Evolutionary conservation across 2,113 vertebrate genomes (phyloP), one percentile per base, ranked within the genome.

Genomic region (Lophochroa leadbeateri): DNA sequence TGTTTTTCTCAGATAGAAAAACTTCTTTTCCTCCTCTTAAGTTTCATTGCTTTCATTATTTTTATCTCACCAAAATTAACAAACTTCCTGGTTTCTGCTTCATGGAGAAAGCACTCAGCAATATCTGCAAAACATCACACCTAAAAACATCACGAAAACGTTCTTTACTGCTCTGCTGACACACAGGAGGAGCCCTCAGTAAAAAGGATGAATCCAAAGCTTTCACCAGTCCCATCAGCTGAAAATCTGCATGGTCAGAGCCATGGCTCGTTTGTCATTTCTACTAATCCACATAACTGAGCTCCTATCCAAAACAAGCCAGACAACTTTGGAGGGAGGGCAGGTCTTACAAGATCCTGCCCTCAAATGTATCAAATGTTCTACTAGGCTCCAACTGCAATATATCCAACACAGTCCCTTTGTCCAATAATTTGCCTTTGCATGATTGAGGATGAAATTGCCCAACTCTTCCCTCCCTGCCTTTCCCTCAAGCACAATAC

Each of bases 381-480:
- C 63, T 75, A 11, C 39, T 8, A 60, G 55, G 55, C 71, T 81
- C 94, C 88, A 94, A 94, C 28, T 77, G 64, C 90, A 95, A 90
- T 92, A 78, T 64, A 90, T 94, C 90, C 78, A 35, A 83, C 47
- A 29, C 64, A 94, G 71, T 81, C 60, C 64, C 19, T 86, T 90
- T 92, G 88, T 83, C 92, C 88, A 75, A 21, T 25, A 43, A 77
- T 92, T 81, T 83, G 71, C 80, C 72, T 93, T 77, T 75, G 50
- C 76, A 75, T 49, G 88, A 93, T 11, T 71, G 60, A 94, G 88
- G 72, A 87, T 71, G 64, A 90, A 92, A 94, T 79, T 94, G 86
- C 82, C 15, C 4, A 93, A 92, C 60, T 70, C 27, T 17, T 81
- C 80, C 76, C 76, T 87, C 87, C 37, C 58, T 82, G 58, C 63